Base-by-base conservation (phyloP, 2,888 invertebrate genomes). In the Pristionchus mayeri region DNA sequence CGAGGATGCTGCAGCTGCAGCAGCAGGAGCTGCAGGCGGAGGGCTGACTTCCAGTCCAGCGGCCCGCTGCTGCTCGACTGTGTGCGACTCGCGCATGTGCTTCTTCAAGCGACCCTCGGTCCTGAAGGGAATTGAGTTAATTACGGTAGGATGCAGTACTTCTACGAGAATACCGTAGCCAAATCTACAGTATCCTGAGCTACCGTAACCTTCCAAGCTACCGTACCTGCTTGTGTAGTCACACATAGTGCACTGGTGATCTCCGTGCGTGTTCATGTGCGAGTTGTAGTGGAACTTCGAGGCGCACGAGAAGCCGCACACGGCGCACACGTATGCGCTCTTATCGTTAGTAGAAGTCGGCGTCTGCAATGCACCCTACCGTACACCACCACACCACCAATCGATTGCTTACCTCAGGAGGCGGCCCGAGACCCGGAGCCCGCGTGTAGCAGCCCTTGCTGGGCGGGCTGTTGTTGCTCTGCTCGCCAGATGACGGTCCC, bases 261-360 rank as follows among this genome's bases (percentile, higher is more conserved):
- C 93, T 89, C 94, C 93, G 91, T 95, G 95, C 7, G 93, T 93
- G 87, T 94, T 93, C 93, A 95, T 93, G 91, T 95, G 95, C 44
- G 93, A 93, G 85, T 94, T 93, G 91, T 94, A 94, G 85, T 94
- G 94, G 83, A 92, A 92, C 86, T 93, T 93, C 24, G 93, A 92
- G 16, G 91, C 91, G 24, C 93, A 93, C 86, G 93, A 93, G 87
- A 93, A 94, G 86, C 93, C 93, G 88, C 94, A 94, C n/a, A 94
- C 92, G 83, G 93, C 93, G 87, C 94, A 94, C 60, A 88, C 88
- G 44, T 75, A 84, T 13, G 44, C 30, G 24, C 48, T 82, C 48
- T n/a, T 24, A 34, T 30, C 13, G n/a, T 52, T 63, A 3, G 27
- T 27, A 60, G 80, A 57, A 21, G 54, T 80, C 44, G 80, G 80